Evolutionary conservation across 2,797 vertebrate species (phyloP).

Genomic region (Rhyacichthys aspro): DNA sequence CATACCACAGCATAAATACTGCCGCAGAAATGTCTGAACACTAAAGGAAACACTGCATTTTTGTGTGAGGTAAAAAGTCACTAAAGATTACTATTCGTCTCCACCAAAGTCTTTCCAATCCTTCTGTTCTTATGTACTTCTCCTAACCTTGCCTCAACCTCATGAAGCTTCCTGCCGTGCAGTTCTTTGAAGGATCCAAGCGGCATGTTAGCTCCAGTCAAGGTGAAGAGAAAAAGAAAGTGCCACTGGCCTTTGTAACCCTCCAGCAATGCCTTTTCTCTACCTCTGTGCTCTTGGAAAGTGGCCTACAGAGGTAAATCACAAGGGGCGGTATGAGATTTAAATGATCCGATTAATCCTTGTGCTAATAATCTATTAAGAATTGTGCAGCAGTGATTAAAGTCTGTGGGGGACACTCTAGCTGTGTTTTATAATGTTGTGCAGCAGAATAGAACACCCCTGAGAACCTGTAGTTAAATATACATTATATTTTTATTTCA

Average conservation of each 20-base stretch:
- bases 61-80: neutral
- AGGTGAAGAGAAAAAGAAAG: slow-evolving; percentile 34
- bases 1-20: slow-evolving; percentile 32
- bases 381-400: slow-evolving; percentile 51
- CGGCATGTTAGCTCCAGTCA: slow-evolving; percentile 51
- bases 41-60: neutral
- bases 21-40: slow-evolving; percentile 20
- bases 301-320: slow-evolving; percentile 49
- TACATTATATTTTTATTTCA: slow-evolving; percentile 4
- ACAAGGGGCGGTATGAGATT: slow-evolving; percentile 49
- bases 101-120: neutral
- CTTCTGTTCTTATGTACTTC: neutral
- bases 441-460: slow-evolving; percentile 17
- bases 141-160: slow-evolving; percentile 24
- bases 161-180: slow-evolving; percentile 46
- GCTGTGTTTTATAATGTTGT: slow-evolving; percentile 8
- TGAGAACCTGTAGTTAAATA: slow-evolving; percentile 22
- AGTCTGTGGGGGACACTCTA: slow-evolving; percentile 26
- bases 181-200: slow-evolving; percentile 38
- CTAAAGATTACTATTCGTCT: slow-evolving; percentile 31
- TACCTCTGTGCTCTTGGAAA: slow-evolving; percentile 42
- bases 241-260: slow-evolving; percentile 20
- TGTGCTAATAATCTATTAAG: slow-evolving; percentile 65
- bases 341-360: slow-evolving; percentile 70
- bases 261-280: slow-evolving; percentile 13